Conservation (phyloP, 1,140 invertebrate species). For the Microplitis mediator region DNA sequence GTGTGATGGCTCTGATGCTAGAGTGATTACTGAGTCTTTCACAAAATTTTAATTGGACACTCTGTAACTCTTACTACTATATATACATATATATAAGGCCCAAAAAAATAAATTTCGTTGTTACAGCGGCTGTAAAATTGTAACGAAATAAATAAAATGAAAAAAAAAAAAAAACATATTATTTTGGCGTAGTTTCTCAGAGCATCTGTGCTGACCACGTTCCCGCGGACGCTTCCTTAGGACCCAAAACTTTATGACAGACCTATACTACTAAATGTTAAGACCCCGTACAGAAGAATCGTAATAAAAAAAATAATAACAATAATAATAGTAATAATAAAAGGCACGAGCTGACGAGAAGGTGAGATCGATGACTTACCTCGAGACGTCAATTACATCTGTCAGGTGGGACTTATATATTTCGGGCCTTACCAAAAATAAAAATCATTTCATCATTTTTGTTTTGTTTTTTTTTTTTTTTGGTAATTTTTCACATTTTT, state of each 20-base stretch:
- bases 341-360: no score
- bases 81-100: slow-evolving; percentile 5
- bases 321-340: no score
- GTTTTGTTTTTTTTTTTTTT: slow-evolving; percentile 24
- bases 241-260: slow-evolving; percentile 14
- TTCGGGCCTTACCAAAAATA: no score
- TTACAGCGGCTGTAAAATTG: slow-evolving; percentile 37
- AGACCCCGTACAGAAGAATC: no score
- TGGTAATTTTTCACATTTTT: slow-evolving; percentile 45
- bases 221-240: neutral
- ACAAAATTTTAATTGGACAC: slow-evolving; percentile 57
- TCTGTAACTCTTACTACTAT: slow-evolving; percentile 24
- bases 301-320: no score
- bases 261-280: no score
- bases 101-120: slow-evolving; percentile 38
- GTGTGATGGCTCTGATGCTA: slow-evolving; percentile 24
- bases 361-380: no score
- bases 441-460: neutral
- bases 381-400: slow-evolving; percentile 21
- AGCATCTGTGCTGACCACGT: slow-evolving; percentile 27
- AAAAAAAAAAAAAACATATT: no score
- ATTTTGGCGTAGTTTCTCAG: no score
- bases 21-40: slow-evolving; percentile 56
- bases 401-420: neutral
- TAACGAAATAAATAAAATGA: slow-evolving; percentile 34